Base-by-base conservation (phyloP, 2,113 vertebrate species). In the Corvus moneduloides region DNA sequence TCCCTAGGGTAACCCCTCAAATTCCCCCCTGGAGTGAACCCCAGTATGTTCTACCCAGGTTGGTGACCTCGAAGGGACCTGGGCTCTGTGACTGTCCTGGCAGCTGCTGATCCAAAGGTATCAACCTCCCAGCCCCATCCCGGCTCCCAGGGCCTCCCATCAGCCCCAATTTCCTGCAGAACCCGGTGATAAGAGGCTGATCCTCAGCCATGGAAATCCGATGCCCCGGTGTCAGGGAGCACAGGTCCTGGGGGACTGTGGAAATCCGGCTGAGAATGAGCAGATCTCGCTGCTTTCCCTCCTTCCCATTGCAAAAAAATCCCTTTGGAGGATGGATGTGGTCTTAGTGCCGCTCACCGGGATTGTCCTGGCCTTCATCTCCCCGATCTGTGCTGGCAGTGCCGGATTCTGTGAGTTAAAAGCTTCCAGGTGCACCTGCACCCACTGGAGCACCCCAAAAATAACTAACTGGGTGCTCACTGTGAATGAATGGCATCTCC, bases 101-200 rank as follows among this genome's bases (percentile, higher is more conserved):
- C 39, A 49, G 39, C 58, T 46, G 26, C 44, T 4, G 41, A 24
- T 91, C 55, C 37, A 66, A 94, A 89, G 95, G 75, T 79, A 81
- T 35, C n/a, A 35, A 24, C 39, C 48, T 46, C 80, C 35, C 28
- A 35, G 4, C 62, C 46, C 71, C 35, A 0, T 33, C 82, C 83
- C 24, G 77, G 69, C 78, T 95, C 22, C 64, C 55, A 33, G 94
- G 84, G 87, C 94, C 52, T 74, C 89, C 96, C 95, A 94, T 98
- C 97, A 97, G 49, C 74, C 88, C 82, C 93, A 97, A 97, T 98
- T 98, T 98, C 97, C 97, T 97, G 86, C 81, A 84, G 90, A 18
- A 13, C 68, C 59, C 0, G 1, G 22, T 97, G 96, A 98, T 84
- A 96, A 96, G 96, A 98, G 95, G 93, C 97, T 86, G 97, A 93